These are phyloP conservation scores for Danio albolineatus DNA, from an alignment of 2,797 vertebrate genomes.

Conservation along the genomic window DNA sequence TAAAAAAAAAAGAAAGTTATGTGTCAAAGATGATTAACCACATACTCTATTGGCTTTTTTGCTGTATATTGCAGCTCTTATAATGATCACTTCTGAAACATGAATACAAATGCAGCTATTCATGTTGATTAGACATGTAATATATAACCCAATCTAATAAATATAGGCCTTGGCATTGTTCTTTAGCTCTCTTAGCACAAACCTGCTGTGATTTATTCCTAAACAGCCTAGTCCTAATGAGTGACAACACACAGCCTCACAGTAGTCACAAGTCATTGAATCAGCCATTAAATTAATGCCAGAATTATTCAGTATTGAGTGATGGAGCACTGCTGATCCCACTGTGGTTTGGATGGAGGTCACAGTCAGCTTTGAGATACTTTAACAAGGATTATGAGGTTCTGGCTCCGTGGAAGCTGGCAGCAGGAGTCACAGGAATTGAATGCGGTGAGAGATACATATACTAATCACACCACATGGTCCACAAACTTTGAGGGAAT, in stretches of 20 bases:
- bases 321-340: slow-evolving; percentile 37
- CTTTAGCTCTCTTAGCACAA: slow-evolving; percentile 7
- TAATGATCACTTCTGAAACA: not conserved
- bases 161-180: not conserved
- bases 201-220: not conserved
- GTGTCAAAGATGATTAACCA: not conserved
- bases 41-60: not conserved
- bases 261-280: slow-evolving; percentile 29
- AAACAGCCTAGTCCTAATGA: not conserved
- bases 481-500: slow-evolving; percentile 45
- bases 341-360: slow-evolving; percentile 48
- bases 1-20: slow-evolving; percentile 49
- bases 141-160: not conserved
- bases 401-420: slow-evolving; percentile 31
- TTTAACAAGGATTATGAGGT: slow-evolving; percentile 47
- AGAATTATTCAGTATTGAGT: slow-evolving; percentile 49
- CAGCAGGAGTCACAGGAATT: slow-evolving; percentile 37
- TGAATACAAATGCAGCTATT: not conserved
- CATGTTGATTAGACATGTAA: not conserved
- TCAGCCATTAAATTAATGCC: slow-evolving; percentile 46
- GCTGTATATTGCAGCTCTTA: not conserved
- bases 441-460: slow-evolving; percentile 32
- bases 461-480: slow-evolving; percentile 23
- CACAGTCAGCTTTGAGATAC: slow-evolving; percentile 46
- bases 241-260: not conserved